Evolutionary conservation across 1,140 invertebrate species (phyloP), one percentile per base, ranked within the genome.

Genomic region (Megalonaias nervosa): DNA sequence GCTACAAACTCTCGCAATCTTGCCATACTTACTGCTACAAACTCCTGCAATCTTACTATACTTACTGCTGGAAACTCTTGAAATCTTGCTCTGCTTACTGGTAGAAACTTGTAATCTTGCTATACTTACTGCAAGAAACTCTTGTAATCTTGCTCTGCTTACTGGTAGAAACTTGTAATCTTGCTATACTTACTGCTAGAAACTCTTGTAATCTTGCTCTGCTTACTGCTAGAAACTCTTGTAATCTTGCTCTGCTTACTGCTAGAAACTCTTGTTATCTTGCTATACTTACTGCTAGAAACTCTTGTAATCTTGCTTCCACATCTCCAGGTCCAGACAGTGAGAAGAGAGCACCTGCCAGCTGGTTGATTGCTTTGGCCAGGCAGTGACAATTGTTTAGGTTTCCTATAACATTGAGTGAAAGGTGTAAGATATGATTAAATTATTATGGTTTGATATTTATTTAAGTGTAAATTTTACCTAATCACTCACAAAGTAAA

Each of bases 341-440:
- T 1, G 97, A 97, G 87, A 99, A 99, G 26, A 99, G 89, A 1
- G 98, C 98, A 58, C 90, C 97, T 87, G 99, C 98, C 75, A 99
- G 96, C 84, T 97, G 96, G 89, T 99, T 99, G 61, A 99, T 96
- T 0, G 98, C 98, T 55, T 96, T 93, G 38, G 88, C 88, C 92
- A 99, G 95, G 86, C 98, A 99, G 89, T 99, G 98, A 79, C 97
- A 98, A 90, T 99, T 99, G 91, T 99, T 99, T 1, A 95, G 94
- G 90, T 99, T 97, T 0, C 96, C 91, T 91, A 77, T 19, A 62
- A 73, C 11, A 72, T 61, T 48, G 23, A 66, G 62, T 64, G 2
- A 67, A 38, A 75, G 56, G 65, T 21, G 19, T 13, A 16, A 15
- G 11, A 15, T 31, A 3, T 31, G 26, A 31, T 31, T 31, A 31